These are phyloP conservation scores for Anoplolepis gracilipes DNA, from an alignment of 1,140 invertebrate species.

Conservation along the genomic window DNA sequence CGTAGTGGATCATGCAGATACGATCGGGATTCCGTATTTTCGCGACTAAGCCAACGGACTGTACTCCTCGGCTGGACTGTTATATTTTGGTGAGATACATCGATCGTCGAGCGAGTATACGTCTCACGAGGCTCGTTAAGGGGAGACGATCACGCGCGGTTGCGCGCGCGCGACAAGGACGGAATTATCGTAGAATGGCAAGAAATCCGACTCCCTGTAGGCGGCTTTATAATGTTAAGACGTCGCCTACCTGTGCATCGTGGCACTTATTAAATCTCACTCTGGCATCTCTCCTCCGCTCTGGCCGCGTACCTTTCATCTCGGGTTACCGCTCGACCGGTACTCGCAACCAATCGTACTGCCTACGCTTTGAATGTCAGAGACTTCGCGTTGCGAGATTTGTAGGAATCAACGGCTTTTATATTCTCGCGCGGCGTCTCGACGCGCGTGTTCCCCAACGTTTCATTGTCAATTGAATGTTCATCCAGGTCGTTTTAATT, in stretches of 20 bases:
- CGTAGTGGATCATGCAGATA: slow-evolving; percentile 50
- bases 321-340: slow-evolving; percentile 70
- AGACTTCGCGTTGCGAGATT: slow-evolving; percentile 61
- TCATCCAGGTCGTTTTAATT: slow-evolving; percentile 1
- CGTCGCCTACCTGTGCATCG: slow-evolving; percentile 71
- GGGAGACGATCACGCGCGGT: slow-evolving; percentile 19
- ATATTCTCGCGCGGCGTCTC: neutral
- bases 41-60: slow-evolving; percentile 23
- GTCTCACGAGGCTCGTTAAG: slow-evolving; percentile 68
- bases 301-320: slow-evolving; percentile 57
- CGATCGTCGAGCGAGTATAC: slow-evolving; percentile 53
- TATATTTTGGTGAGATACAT: slow-evolving; percentile 49
- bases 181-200: slow-evolving; percentile 66
- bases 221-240: slow-evolving; percentile 78
- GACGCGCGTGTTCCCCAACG: neutral
- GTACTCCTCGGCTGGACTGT: neutral
- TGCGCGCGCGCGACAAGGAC: neutral
- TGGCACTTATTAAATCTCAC: slow-evolving; percentile 80
- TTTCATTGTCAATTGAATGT: slow-evolving; percentile 26
- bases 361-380: slow-evolving; percentile 62
- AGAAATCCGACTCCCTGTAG: slow-evolving; percentile 76
- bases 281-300: slow-evolving; percentile 73
- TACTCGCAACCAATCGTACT: slow-evolving; percentile 44
- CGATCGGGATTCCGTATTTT: slow-evolving; percentile 43
- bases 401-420: slow-evolving; percentile 50